Conservation (phyloP, 2,797 vertebrate genomes). For the Cynopterus sphinx region DNA sequence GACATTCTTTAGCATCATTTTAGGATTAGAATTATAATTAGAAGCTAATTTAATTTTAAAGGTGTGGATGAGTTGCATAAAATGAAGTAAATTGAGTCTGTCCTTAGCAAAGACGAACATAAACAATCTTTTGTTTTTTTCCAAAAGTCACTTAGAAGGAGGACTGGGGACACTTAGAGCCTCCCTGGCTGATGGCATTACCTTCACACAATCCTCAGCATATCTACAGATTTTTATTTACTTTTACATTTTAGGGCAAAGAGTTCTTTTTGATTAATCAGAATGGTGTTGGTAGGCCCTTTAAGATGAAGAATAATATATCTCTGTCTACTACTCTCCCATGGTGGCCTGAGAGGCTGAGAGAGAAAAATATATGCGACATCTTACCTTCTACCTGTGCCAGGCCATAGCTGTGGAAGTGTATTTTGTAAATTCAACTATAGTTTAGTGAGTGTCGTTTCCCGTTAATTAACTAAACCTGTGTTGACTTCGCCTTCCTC, state of each 20-base stretch:
- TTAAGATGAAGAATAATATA: background rate
- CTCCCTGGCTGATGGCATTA: background rate
- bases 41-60: too few species aligned
- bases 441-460: constrained; percentile 55
- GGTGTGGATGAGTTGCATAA: background rate
- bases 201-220: background rate
- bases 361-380: background rate
- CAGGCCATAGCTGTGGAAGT: background rate
- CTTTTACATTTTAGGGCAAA: constrained; percentile 19
- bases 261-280: background rate
- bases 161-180: background rate
- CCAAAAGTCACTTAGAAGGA: background rate
- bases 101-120: constrained; percentile 18
- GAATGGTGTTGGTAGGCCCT: constrained; percentile 29
- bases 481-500: constrained; percentile 12
- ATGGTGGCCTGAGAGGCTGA: background rate
- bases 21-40: too few species aligned
- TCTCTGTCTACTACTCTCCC: constrained; percentile 2
- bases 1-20: background rate
- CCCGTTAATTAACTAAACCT: constrained; percentile 50
- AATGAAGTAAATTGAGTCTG: background rate
- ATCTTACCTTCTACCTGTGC: background rate
- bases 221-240: constrained; percentile 11
- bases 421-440: constrained; percentile 39
- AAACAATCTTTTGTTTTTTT: background rate